Conservation (phyloP, 2,888 invertebrate genomes). For the Eledona agricola region DNA sequence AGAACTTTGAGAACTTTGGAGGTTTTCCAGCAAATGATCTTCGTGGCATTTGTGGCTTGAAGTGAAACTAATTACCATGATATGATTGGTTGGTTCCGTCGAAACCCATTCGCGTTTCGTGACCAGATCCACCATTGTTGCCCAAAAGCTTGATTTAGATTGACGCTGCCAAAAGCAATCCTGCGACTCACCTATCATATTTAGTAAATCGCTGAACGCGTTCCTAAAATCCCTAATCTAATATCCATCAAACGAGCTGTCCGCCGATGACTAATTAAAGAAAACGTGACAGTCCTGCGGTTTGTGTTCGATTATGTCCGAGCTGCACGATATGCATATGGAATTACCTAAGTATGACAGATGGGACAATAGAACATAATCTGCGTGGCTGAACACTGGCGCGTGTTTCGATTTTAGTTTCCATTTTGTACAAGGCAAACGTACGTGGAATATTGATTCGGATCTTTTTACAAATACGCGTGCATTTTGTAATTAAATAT, state of each 20-base stretch:
- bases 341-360: constrained; percentile 56
- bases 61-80: no score
- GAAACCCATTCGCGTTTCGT: no score
- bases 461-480: constrained; percentile 33
- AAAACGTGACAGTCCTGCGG: constrained; percentile 52
- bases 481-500: constrained; percentile 13
- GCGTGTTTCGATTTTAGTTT: constrained; percentile 50
- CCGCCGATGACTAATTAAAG: constrained; percentile 55
- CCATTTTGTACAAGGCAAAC: constrained; percentile 41
- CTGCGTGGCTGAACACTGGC: constrained; percentile 54
- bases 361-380: constrained; percentile 58
- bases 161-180: constrained; percentile 22
- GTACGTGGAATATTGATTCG: constrained; percentile 42
- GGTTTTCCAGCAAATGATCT: no score
- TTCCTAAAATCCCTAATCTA: constrained; percentile 50
- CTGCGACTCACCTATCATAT: constrained; percentile 31
- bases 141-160: constrained; percentile 4
- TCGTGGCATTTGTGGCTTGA: no score
- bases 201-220: constrained; percentile 42
- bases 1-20: no score
- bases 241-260: constrained; percentile 50
- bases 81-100: no score
- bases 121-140: neutral
- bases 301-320: constrained; percentile 51
- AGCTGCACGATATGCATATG: constrained; percentile 54